These are phyloP conservation scores for Vespertilio murinus DNA, from an alignment of 2,797 vertebrate species.

Conservation along the genomic window DNA sequence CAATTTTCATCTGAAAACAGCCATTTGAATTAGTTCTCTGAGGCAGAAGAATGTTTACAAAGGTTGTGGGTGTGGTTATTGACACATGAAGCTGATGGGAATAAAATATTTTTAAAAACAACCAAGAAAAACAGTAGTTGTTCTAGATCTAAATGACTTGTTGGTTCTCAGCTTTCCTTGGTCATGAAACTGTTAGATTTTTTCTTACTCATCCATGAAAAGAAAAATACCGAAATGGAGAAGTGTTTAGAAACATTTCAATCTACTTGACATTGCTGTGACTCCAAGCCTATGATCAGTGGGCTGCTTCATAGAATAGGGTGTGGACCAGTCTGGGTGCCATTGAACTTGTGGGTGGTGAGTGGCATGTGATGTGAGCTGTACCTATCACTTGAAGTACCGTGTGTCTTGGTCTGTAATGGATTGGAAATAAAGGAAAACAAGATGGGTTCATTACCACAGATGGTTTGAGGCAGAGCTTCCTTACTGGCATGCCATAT, in stretches of 20 bases:
- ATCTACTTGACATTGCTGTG: background rate
- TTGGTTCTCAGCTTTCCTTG: constrained; percentile 1
- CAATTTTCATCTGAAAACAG: constrained; percentile 27
- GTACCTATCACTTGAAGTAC: background rate
- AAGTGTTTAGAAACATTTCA: background rate
- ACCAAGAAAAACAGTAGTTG: background rate
- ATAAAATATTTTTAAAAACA: background rate
- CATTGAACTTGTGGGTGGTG: background rate
- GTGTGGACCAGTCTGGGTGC: background rate
- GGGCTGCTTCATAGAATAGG: background rate
- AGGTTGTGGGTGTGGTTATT: background rate
- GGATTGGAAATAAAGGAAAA: background rate
- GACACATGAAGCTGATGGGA: background rate
- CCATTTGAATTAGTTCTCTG: background rate
- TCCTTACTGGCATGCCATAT: background rate
- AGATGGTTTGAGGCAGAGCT: background rate
- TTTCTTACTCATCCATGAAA: background rate
- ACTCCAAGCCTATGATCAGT: background rate
- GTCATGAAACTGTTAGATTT: background rate
- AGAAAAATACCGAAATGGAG: background rate
- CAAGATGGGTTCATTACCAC: background rate
- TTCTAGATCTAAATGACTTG: background rate
- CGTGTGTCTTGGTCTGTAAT: background rate
- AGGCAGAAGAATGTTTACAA: background rate
- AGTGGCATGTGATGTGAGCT: background rate